Percentiles rank a stretch among this genome's conserved stretches.
These are phyloP conservation scores for Agriopis marginaria DNA, from an alignment of 2,888 invertebrate genomes.

Conservation along the genomic window DNA sequence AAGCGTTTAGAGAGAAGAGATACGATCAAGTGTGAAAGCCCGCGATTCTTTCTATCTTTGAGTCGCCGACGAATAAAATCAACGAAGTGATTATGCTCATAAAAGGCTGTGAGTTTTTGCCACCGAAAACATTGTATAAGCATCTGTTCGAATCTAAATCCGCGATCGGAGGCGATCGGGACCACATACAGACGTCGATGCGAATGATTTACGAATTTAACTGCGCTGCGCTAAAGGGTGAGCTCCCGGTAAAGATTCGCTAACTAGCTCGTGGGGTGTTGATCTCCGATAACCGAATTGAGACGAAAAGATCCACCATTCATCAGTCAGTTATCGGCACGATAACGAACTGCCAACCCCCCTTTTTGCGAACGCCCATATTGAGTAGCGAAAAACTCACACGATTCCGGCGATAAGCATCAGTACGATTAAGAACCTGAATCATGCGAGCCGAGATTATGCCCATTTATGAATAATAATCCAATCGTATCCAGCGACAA, in stretches of 20 bases:
- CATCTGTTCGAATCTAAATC: slow-evolving; percentile 70
- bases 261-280: slow-evolving; percentile 81
- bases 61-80: slow-evolving; percentile 63
- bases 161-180: slow-evolving; percentile 64
- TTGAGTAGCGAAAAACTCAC: slow-evolving; percentile 71
- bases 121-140: slow-evolving; percentile 66
- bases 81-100: slow-evolving; percentile 65
- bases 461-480: slow-evolving; percentile 58
- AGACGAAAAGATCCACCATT: slow-evolving; percentile 80
- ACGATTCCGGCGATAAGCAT: slow-evolving; percentile 69
- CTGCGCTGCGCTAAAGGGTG: slow-evolving; percentile 56
- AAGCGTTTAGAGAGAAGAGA: slow-evolving; percentile 36
- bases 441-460: slow-evolving; percentile 47
- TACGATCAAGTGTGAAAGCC: slow-evolving; percentile 38
- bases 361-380: slow-evolving; percentile 70
- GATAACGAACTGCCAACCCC: slow-evolving; percentile 74
- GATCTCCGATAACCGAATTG: slow-evolving; percentile 83
- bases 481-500: slow-evolving; percentile 44
- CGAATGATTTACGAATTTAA: slow-evolving; percentile 68
- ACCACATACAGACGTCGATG: slow-evolving; percentile 77
- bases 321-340: slow-evolving; percentile 82
- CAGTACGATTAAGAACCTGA: slow-evolving; percentile 57
- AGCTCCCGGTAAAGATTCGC: slow-evolving; percentile 64
- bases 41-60: slow-evolving; percentile 47
- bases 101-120: slow-evolving; percentile 68